These are phyloP conservation scores for Parasteatoda lunata DNA, from an alignment of 2,888 invertebrate genomes.

Conservation along the genomic window DNA sequence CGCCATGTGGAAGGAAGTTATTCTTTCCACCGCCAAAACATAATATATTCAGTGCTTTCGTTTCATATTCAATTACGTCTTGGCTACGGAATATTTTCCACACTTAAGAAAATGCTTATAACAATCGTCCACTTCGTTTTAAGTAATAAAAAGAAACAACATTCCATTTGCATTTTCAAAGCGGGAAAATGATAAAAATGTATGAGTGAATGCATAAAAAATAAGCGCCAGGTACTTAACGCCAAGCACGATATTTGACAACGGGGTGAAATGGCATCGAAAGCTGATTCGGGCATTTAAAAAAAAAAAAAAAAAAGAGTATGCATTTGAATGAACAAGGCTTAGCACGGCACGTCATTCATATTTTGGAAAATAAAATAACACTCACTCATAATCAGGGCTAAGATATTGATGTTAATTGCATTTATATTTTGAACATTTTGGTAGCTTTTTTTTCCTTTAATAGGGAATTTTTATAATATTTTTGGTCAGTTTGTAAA, in stretches of 20 bases:
- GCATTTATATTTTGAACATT: background rate
- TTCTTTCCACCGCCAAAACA: constrained; percentile 14
- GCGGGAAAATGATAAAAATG: background rate
- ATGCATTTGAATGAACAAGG: background rate
- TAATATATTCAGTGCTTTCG: constrained; percentile 38
- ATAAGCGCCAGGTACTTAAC: background rate
- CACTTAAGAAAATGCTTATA: background rate
- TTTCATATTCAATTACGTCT: constrained; percentile 37
- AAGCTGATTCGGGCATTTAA: background rate
- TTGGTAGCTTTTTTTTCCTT: background rate
- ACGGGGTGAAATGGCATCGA: background rate
- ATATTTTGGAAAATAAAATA: no score
- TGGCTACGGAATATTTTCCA: constrained; percentile 25
- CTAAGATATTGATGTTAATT: background rate
- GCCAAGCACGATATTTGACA: constrained; percentile 1
- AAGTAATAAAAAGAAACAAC: background rate
- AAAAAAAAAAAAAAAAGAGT: background rate
- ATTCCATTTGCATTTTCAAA: constrained; percentile 15
- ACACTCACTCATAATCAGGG: background rate
- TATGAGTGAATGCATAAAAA: background rate
- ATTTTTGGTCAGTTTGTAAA: no score
- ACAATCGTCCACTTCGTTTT: background rate
- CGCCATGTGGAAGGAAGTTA: background rate
- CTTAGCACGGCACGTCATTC: background rate
- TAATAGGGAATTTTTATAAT: no score